These are phyloP conservation scores for Agapostemon virescens DNA, from an alignment of 2,888 invertebrate species.

Conservation along the genomic window DNA sequence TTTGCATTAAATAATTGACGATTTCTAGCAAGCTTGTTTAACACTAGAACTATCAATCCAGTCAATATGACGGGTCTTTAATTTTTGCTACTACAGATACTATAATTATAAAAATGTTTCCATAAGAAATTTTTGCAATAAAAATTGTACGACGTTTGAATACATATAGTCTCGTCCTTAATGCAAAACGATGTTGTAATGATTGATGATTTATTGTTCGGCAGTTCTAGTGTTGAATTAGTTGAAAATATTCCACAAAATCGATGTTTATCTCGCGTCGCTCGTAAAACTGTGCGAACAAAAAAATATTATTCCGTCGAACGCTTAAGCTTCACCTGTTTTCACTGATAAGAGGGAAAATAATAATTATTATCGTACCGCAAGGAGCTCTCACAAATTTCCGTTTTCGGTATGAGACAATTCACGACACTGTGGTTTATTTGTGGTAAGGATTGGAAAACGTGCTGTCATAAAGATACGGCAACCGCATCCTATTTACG, in stretches of 20 bases:
- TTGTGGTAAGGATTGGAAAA: conserved; percentile 23
- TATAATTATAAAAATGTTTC: too few species aligned
- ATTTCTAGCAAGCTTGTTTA: too few species aligned
- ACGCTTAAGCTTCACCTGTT: conserved; percentile 35
- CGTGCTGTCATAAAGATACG: conserved; percentile 24
- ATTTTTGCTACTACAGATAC: too few species aligned
- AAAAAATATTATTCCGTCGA: not conserved
- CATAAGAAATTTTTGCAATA: too few species aligned
- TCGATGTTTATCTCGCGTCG: not conserved
- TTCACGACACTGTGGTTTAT: conserved; percentile 44
- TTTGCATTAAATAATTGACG: not conserved
- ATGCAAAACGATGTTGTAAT: too few species aligned
- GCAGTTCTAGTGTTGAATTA: too few species aligned
- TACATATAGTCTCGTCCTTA: too few species aligned
- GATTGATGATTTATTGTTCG: too few species aligned
- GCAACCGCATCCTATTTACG: conserved; percentile 3
- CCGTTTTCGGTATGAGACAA: conserved; percentile 23
- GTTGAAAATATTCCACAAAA: not conserved
- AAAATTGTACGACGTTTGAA: too few species aligned
- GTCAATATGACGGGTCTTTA: too few species aligned
- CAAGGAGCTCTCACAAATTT: conserved; percentile 46
- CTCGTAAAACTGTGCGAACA: not conserved
- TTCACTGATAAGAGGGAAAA: conserved; percentile 35
- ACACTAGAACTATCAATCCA: too few species aligned
- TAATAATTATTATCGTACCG: conserved; percentile 46